Percentiles rank a stretch among this genome's conserved stretches.
phyloP scores from a whole-genome alignment of 2,113 vertebrate species.

The Malurus alboscapulatus region DNA sequence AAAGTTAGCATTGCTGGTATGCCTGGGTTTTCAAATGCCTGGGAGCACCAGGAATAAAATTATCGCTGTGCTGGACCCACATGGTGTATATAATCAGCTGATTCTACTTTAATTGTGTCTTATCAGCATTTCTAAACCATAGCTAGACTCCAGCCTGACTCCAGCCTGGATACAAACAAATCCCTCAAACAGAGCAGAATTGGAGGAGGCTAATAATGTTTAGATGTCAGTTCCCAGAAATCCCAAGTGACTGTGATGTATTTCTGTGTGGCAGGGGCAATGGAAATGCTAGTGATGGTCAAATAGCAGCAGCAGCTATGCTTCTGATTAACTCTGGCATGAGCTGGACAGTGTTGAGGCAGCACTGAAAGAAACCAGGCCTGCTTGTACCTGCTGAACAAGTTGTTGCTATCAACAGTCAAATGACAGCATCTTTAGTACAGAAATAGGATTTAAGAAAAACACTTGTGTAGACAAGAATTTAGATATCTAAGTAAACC shows the following conservation, averaged over 20 bases:
- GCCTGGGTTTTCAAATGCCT: not conserved
- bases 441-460: not conserved
- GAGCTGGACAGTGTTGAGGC: not conserved
- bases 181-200: not conserved
- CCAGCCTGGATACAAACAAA: not conserved
- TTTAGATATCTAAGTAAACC: not conserved
- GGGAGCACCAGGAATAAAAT: conserved; percentile 23
- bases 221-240: not conserved
- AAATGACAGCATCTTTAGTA: not conserved
- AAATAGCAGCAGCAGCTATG: not conserved
- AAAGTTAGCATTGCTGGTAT: not conserved
- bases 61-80: not conserved
- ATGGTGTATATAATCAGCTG: not conserved
- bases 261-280: not conserved
- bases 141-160: not conserved
- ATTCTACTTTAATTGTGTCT: conserved; percentile 3
- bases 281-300: not conserved
- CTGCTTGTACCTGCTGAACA: not conserved
- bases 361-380: not conserved
- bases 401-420: not conserved
- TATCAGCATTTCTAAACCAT: not conserved
- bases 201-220: not conserved
- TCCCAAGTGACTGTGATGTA: not conserved
- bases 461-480: not conserved
- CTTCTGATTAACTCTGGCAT: not conserved